phyloP scores from a whole-genome alignment of 2,113 vertebrate genomes.

The Synchiropus splendidus region DNA sequence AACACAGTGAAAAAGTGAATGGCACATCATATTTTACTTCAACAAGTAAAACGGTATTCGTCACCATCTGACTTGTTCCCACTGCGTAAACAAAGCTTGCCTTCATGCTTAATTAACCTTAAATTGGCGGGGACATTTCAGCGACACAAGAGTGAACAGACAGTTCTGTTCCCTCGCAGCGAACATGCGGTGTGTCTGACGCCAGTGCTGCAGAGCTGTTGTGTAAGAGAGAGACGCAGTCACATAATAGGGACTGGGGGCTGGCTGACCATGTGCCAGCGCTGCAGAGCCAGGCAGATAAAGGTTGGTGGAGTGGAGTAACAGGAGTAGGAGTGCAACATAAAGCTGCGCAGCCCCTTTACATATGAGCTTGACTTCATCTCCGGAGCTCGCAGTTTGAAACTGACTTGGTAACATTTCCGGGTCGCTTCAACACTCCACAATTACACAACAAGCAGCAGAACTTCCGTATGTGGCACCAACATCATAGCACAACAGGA shows the following conservation, averaged over 20 bases:
- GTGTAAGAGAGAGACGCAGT: conserved; percentile 43
- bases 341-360: too few relatives aligned
- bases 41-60: too few relatives aligned
- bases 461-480: conserved; percentile 22
- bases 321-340: not conserved
- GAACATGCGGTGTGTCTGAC: not conserved
- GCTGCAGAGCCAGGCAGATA: too few relatives aligned
- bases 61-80: too few relatives aligned
- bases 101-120: conserved; percentile 6
- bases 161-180: not conserved
- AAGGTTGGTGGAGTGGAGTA: too few relatives aligned
- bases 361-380: too few relatives aligned
- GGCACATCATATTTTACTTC: too few relatives aligned
- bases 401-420: too few relatives aligned
- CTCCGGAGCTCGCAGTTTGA: too few relatives aligned
- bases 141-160: not conserved
- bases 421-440: too few relatives aligned
- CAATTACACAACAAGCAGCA: conserved; percentile 13
- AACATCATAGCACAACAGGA: conserved; percentile 21
- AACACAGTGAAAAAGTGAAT: too few relatives aligned
- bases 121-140: not conserved
- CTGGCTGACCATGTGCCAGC: conserved; percentile 35
- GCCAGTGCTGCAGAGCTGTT: conserved; percentile 41
- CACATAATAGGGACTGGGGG: conserved; percentile 30
- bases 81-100: too few relatives aligned